phyloP scores from a whole-genome alignment of 2,888 invertebrate species.

The Beris morrisii region DNA sequence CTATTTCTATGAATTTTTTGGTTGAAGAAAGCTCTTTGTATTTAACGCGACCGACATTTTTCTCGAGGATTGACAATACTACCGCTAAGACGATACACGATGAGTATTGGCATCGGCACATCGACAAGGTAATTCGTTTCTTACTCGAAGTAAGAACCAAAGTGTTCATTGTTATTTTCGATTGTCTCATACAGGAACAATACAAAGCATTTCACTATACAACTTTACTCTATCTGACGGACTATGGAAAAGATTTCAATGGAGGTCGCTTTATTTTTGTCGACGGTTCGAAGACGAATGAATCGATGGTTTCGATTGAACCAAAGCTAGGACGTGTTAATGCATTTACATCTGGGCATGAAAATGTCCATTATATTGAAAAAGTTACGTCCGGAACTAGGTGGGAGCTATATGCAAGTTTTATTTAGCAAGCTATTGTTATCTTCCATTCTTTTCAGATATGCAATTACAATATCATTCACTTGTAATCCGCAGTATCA shows the following conservation, averaged over 20 bases:
- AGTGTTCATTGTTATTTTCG: neutral
- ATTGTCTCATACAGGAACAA: slow-evolving; percentile 65
- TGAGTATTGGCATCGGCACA: slow-evolving; percentile 88
- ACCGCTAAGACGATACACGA: slow-evolving; percentile 76
- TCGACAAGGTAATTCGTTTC: slow-evolving; percentile 70
- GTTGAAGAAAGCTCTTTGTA: slow-evolving; percentile 67
- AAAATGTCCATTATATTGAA: slow-evolving; percentile 83
- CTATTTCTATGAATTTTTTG: slow-evolving; percentile 75
- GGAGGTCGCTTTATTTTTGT: slow-evolving; percentile 83
- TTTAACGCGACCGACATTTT: slow-evolving; percentile 86
- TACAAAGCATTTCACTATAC: slow-evolving; percentile 88
- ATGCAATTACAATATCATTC: slow-evolving; percentile 84
- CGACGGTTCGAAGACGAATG: slow-evolving; percentile 65
- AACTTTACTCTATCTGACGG: slow-evolving; percentile 76
- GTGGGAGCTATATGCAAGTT: slow-evolving; percentile 33
- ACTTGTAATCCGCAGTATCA: slow-evolving; percentile 74
- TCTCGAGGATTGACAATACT: slow-evolving; percentile 73
- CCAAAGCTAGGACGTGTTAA: slow-evolving; percentile 77
- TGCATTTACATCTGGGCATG: slow-evolving; percentile 85
- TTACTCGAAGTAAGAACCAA: neutral
- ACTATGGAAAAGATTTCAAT: slow-evolving; percentile 74
- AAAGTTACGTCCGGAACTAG: slow-evolving; percentile 70
- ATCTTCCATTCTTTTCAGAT: slow-evolving; percentile 56
- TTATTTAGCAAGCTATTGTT: neutral
- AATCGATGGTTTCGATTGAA: slow-evolving; percentile 69